Evolutionary conservation across 2,888 invertebrate genomes (phyloP), one percentile per base, ranked within the genome.

Genomic region (Sisyra terminalis): DNA sequence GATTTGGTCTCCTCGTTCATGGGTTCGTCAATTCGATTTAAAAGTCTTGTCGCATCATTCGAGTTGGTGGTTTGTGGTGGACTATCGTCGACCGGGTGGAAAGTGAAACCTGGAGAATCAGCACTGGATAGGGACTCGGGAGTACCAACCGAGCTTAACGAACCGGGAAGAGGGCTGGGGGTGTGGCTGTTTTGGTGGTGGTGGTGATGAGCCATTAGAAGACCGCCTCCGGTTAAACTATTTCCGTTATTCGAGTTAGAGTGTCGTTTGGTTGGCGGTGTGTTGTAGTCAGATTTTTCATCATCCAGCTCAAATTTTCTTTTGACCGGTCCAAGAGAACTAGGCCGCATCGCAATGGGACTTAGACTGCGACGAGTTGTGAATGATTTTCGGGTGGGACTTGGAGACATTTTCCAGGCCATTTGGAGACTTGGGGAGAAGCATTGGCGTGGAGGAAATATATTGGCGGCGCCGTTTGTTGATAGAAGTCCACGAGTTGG

Each of bases 281-380:
- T 49, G 44, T 57, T 55, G 45, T 53, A 57, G 42, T 63, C 63
- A 37, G 54, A 51, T 40, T 64, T 64, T 29, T 66, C 66, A 45
- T 73, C 74, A 8, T 71, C 72, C 41, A 78, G 66, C 53, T 75
- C 75, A 53, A 69, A 67, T 52, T 78, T 71, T 47, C 79, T 69
- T 59, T 82, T 78, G 14, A 76, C 74, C 1, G 78, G 77, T 39
- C 78, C 79, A 53, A 84, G 65, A 47, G 75, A 72, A 39, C 82
- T 80, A 11, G 85, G 82, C 43, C 88, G 70, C 63, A 87, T 73
- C 9, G 86, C 77, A 51, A 90, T 89, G 0, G 92, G 92, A 48
- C 89, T 90, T 52, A 89, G 75, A 51, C 90, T 90, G 45, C 87
- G 77, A 52, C 86, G 70, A 39, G 81, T 81, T 47, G 83, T 76